Evolutionary conservation across 2,888 invertebrate species (phyloP), one percentile per base, ranked within the genome.

Genomic region (Biston stratarius): DNA sequence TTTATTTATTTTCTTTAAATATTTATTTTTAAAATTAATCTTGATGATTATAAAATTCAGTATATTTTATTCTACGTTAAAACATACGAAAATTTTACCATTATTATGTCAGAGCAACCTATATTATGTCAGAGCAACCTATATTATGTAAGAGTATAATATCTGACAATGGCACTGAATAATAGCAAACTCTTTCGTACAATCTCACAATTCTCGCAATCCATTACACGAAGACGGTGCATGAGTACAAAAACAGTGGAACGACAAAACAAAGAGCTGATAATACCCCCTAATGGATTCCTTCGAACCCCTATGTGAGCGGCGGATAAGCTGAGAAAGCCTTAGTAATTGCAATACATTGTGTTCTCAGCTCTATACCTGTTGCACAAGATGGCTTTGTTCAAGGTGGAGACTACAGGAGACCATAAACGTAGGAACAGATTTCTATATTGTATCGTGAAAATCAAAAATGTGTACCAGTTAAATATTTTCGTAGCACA

Each of bases 231-330:
- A 47, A 63, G 59, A 65, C 53, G 61, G 61, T 55, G 56, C 60
- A 59, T 36, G 38, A 65, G 62, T 52, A 60, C 40, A 64, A 63
- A 70, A 70, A 69, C 72, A 52, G 53, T 38, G 64, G 60, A 71
- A 71, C 69, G 71, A 71, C 73, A 69, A 71, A 70, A 70, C 73
- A 74, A 70, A 74, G 69, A 67, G 68, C 66, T 66, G 71, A 70
- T 73, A 77, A 75, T 72, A 73, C 72, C 70, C 64, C 65, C 72
- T 75, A 77, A 75, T 77, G 75, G 74, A 72, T 72, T 69, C 67
- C 55, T 66, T 51, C 69, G 64, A 70, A 70, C 61, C 62, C 61
- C 64, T 49, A 67, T 71, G 61, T 73, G 69, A 72, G 67, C 64
- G 59, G 69, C 15, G 73, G 66, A 71, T 75, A 72, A 75, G 72